These are phyloP conservation scores for Dunckerocampus dactyliophorus DNA, from an alignment of 2,113 vertebrate genomes.

Conservation along the genomic window DNA sequence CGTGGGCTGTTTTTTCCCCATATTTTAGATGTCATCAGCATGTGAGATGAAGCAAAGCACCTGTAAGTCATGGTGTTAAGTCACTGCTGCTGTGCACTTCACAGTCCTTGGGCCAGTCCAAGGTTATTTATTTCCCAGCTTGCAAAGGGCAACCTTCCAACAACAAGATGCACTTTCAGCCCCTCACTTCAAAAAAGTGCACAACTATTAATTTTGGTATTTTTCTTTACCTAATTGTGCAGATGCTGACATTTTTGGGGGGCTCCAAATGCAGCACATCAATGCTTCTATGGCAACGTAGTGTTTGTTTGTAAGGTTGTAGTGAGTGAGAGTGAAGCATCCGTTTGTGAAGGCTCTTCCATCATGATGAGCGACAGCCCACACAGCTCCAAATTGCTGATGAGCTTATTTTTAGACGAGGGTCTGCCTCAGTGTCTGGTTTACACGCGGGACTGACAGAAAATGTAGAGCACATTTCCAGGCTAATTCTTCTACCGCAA, in stretches of 20 bases:
- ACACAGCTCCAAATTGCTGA: conserved; percentile 62
- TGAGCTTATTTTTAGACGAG: conserved; percentile 67
- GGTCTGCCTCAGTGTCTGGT: conserved; percentile 55
- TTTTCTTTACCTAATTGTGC: conserved; percentile 26
- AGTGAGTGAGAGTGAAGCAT: conserved; percentile 25
- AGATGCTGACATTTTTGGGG: conserved; percentile 13
- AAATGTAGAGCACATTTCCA: conserved; percentile 67
- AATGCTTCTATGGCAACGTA: conserved; percentile 26
- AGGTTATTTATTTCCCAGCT: conserved; percentile 36
- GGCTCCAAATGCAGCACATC: conserved; percentile 1
- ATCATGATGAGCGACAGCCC: conserved; percentile 60
- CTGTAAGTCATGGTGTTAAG: conserved; percentile 63
- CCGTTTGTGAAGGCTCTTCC: conserved; percentile 45
- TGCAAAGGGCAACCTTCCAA: conserved; percentile 35
- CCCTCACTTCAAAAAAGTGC: conserved; percentile 5
- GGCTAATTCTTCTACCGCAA: conserved; percentile 78
- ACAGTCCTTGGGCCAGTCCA: conserved; percentile 40
- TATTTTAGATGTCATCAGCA: conserved; percentile 56
- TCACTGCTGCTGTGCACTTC: conserved; percentile 52
- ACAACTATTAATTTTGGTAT: conserved; percentile 2
- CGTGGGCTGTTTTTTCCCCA: conserved; percentile 53
- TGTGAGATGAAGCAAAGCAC: conserved; percentile 60
- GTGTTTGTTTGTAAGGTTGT: conserved; percentile 17
- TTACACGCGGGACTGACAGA: conserved; percentile 56
- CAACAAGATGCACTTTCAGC: conserved; percentile 15